These are phyloP conservation scores for Gopherus flavomarginatus DNA, from an alignment of 2,113 vertebrate genomes.

Conservation along the genomic window DNA sequence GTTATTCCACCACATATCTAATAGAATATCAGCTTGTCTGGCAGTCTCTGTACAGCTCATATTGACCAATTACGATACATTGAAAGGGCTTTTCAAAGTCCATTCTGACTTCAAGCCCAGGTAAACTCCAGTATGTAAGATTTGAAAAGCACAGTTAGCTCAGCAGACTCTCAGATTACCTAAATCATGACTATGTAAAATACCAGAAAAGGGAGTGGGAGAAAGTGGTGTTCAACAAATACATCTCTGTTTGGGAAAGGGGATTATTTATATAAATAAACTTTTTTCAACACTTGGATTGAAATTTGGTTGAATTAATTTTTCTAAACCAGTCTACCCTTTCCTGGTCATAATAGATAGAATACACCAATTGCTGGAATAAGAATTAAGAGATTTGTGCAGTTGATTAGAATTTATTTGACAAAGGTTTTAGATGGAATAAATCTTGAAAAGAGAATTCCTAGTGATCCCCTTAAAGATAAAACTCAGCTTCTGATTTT, in stretches of 20 bases:
- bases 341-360: not conserved
- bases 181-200: not conserved
- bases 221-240: not conserved
- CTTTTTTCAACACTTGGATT: not conserved
- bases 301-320: not conserved
- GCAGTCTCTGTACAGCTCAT: not conserved
- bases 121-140: not conserved
- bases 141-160: not conserved
- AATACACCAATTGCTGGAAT: not conserved
- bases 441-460: not conserved
- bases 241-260: not conserved
- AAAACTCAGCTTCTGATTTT: not conserved
- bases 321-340: not conserved
- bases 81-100: not conserved
- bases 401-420: not conserved
- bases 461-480: not conserved
- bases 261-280: not conserved
- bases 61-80: not conserved
- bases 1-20: not conserved
- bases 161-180: not conserved
- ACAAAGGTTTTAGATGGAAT: not conserved
- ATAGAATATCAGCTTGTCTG: not conserved
- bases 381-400: not conserved
- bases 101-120: not conserved
- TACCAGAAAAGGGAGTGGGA: not conserved